Base-by-base conservation (phyloP, 2,797 vertebrate genomes). In the Lophotriccus pileatus region DNA sequence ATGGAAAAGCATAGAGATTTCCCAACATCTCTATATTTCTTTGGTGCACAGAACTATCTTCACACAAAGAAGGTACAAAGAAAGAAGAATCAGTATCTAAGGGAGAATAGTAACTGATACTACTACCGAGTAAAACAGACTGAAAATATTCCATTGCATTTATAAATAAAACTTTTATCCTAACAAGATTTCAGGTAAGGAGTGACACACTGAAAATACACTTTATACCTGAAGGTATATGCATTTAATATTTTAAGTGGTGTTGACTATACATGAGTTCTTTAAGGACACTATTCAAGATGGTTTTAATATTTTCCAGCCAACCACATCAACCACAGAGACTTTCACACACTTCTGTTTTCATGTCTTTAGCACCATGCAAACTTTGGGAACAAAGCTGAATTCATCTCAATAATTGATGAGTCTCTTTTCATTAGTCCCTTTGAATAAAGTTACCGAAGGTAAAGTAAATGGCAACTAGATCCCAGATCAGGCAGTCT, bases 331-430 rank as follows among this genome's bases (percentile, higher is more conserved):
- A 93, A 91, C 78, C 62, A 75, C 0, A 1, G 66, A 88, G 93
- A 49, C 46, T 87, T 95, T 67, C 87, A 89, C 47, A 73, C 59
- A 18, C n/a, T 27, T 72, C 58, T 79, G 80, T 91, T 88, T 89
- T 82, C 56, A 58, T 82, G 74, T 82, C 83, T 84, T 91, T 39
- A 86, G 55, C 25, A 82, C 36, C 63, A 27, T 3, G 22, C 47
- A 87, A 94, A 96, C 63, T 93, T 90, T 25, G 30, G 85, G 56
- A 96, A 82, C 77, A 96, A 94, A 94, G 77, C 64, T 76, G 87
- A 87, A 88, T 84, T 87, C 18, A 90, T 88, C 79, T 96, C 80
- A 95, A 90, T 96, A 96, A 96, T 87, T 82, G 77, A 95, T 88
- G 63, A 84, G 34, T 49, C 67, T 86, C 73, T 87, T 96, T 87